Conservation (phyloP, 2,113 vertebrate species). For the Stercorarius parasiticus region DNA sequence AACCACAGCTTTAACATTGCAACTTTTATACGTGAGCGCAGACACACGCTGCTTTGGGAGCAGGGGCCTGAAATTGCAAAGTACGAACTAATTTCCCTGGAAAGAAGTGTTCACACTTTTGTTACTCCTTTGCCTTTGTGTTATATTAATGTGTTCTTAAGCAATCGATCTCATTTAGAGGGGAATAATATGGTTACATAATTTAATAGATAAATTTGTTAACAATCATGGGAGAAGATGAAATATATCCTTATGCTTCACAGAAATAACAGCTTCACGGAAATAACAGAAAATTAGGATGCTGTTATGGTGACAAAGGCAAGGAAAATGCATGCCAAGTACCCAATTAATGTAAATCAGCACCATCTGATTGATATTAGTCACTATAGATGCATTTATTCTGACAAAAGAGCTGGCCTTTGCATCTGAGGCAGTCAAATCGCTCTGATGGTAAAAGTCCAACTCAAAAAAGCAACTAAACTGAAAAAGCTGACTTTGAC, state of each 20-base stretch:
- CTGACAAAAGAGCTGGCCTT: background rate
- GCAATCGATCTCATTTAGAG: background rate
- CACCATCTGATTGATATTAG: background rate
- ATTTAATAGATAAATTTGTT: background rate
- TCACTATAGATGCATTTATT: background rate
- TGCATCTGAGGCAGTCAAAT: background rate
- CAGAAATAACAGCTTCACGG: background rate
- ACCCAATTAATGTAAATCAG: background rate
- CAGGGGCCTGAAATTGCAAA: background rate
- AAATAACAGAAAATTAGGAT: constrained; percentile 17
- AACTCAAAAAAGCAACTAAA: background rate
- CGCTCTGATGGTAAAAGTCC: background rate
- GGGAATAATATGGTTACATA: background rate
- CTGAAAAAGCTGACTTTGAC: background rate
- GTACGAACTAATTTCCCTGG: background rate
- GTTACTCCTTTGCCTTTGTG: background rate
- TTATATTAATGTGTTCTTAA: background rate
- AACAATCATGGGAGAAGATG: background rate
- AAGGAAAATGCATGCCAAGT: background rate
- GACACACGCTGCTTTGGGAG: background rate
- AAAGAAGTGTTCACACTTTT: background rate
- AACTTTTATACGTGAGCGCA: background rate
- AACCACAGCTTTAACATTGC: background rate
- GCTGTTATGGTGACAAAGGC: background rate
- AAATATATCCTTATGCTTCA: background rate